A percentile compares a stretch with the other conserved stretches of the same genome.
These are phyloP conservation scores for Dolomedes plantarius DNA, from an alignment of 2,888 invertebrate genomes.

Conservation along the genomic window DNA sequence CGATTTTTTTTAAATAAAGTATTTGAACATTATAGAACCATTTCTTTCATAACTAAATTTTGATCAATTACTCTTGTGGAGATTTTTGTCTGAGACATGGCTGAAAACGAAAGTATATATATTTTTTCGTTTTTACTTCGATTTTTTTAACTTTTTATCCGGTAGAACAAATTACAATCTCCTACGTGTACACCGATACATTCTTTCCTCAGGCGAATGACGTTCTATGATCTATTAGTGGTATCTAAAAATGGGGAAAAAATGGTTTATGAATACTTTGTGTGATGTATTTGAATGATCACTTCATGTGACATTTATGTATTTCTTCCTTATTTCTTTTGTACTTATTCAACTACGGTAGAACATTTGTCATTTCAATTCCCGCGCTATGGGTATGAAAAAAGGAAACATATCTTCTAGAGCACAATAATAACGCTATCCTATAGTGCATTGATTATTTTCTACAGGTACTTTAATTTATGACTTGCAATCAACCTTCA, in stretches of 20 bases:
- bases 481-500: conserved; percentile 10
- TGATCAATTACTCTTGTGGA: no score
- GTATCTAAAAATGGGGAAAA: conserved; percentile 25
- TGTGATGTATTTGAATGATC: conserved; percentile 56
- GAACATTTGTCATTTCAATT: conserved; percentile 57
- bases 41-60: no score
- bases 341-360: conserved; percentile 35
- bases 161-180: conserved; percentile 11
- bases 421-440: conserved; percentile 45
- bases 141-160: conserved; percentile 4
- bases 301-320: conserved; percentile 48
- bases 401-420: conserved; percentile 37
- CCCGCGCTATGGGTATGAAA: conserved; percentile 20
- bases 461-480: conserved; percentile 7
- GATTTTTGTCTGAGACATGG: no score
- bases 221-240: conserved; percentile 48
- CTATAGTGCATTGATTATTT: conserved; percentile 48
- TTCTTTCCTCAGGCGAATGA: conserved; percentile 14
- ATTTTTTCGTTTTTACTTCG: no score
- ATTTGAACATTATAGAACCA: no score
- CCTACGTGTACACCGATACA: neutral
- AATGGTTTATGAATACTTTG: conserved; percentile 33
- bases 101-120: no score
- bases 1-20: no score
- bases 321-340: conserved; percentile 52